phyloP scores from a whole-genome alignment of 2,888 invertebrate genomes.

The Troides helena region DNA sequence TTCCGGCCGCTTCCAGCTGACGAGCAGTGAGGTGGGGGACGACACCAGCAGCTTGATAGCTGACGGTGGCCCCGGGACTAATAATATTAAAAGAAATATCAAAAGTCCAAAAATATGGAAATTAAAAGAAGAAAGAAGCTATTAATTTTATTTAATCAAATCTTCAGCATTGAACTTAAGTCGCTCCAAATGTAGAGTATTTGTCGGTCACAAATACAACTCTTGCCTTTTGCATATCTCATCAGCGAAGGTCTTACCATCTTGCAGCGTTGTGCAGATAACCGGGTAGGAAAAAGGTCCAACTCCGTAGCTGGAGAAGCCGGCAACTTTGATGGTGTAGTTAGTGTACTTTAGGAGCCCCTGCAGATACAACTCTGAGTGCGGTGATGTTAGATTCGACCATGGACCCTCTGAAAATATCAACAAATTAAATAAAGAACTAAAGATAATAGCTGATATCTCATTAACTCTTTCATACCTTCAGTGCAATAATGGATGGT shows the following conservation, averaged over 20 bases:
- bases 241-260: constrained; percentile 77
- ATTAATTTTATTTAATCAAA: too few species aligned
- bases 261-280: constrained; percentile 90
- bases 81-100: constrained; percentile 20
- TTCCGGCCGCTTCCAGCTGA: constrained; percentile 91
- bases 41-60: constrained; percentile 90
- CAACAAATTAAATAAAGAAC: too few species aligned
- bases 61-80: constrained; percentile 91
- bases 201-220: too few species aligned
- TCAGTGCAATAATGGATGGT: constrained; percentile 87
- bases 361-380: constrained; percentile 88
- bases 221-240: too few species aligned
- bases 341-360: constrained; percentile 90
- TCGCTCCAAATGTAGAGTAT: too few species aligned
- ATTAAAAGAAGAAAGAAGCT: not conserved
- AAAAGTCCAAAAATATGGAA: not conserved
- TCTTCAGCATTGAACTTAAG: too few species aligned
- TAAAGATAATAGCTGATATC: too few species aligned
- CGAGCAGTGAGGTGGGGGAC: constrained; percentile 88
- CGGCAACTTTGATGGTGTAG: constrained; percentile 91
- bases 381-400: constrained; percentile 81
- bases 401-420: constrained; percentile 62
- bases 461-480: constrained; percentile 44
- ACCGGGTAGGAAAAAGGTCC: constrained; percentile 88
- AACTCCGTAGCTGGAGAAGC: constrained; percentile 91